Conservation (phyloP, 2,113 vertebrate genomes). For the Colossoma macropomum region DNA sequence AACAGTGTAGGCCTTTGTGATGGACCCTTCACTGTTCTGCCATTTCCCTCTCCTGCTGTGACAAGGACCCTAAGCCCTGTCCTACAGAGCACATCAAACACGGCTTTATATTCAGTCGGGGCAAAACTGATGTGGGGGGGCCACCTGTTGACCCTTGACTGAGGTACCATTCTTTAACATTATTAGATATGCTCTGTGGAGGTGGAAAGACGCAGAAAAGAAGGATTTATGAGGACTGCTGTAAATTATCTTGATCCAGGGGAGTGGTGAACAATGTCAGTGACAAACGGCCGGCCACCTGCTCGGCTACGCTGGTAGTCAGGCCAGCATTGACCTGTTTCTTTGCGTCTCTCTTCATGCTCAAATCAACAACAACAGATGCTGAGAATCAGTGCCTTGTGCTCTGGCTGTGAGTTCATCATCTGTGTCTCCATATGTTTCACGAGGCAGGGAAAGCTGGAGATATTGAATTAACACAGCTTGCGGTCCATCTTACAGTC, state of each 20-base stretch:
- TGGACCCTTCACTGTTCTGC: conserved; percentile 13
- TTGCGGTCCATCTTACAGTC: neutral
- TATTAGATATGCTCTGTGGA: conserved; percentile 35
- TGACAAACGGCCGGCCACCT: conserved; percentile 41
- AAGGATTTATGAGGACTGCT: conserved; percentile 40
- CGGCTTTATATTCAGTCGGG: neutral
- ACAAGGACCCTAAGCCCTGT: neutral
- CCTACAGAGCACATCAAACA: conserved; percentile 3
- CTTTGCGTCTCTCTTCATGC: neutral
- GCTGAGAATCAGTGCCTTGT: neutral
- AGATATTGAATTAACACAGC: conserved; percentile 1
- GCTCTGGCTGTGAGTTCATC: conserved; percentile 8
- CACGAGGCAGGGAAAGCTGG: conserved; percentile 3
- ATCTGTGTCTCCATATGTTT: conserved; percentile 21
- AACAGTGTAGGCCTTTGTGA: conserved; percentile 6
- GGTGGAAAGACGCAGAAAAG: conserved; percentile 27
- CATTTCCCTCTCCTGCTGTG: neutral
- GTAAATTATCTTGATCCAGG: conserved; percentile 45
- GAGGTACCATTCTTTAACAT: conserved; percentile 28
- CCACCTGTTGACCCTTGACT: neutral
- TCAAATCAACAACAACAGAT: conserved; percentile 28
- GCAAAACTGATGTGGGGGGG: conserved; percentile 5
- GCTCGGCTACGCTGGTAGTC: conserved; percentile 27
- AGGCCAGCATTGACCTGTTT: conserved; percentile 13
- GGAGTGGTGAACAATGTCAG: conserved; percentile 25